A percentile compares a stretch with the other conserved stretches of the same genome.
These are phyloP conservation scores for Onychomys arenicola DNA, from an alignment of 2,797 vertebrate genomes.

Conservation along the genomic window DNA sequence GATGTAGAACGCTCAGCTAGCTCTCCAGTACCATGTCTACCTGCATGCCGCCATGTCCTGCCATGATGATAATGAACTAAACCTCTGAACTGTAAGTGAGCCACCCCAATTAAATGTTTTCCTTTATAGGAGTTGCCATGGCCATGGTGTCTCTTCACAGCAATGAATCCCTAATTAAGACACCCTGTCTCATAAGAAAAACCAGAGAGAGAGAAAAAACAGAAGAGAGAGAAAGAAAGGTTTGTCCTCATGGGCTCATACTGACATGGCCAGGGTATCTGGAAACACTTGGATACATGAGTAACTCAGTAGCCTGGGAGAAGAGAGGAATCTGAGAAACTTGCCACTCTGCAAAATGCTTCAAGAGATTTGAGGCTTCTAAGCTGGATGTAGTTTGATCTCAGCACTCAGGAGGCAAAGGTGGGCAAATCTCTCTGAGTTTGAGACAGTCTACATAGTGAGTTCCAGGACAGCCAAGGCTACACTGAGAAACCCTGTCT, in stretches of 20 bases:
- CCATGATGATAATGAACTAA: neutral
- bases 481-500: neutral
- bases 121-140: neutral
- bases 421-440: neutral
- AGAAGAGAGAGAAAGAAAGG: neutral
- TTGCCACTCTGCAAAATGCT: neutral
- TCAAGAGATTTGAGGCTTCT: neutral
- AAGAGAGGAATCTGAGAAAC: neutral
- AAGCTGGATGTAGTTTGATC: neutral
- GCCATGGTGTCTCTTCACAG: neutral
- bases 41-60: neutral
- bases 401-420: neutral
- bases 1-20: neutral
- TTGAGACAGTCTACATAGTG: neutral
- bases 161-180: neutral
- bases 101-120: neutral
- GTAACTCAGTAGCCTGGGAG: neutral
- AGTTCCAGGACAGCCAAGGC: neutral
- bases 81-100: neutral
- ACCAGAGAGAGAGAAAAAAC: too few species aligned
- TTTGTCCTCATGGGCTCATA: neutral
- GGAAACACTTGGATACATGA: neutral
- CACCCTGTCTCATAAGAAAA: neutral
- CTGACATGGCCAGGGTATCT: neutral
- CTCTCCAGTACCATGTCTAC: neutral